Evolutionary conservation across 2,113 vertebrate genomes (phyloP), one percentile per base, ranked within the genome.

Genomic region (Cygnus atratus): DNA sequence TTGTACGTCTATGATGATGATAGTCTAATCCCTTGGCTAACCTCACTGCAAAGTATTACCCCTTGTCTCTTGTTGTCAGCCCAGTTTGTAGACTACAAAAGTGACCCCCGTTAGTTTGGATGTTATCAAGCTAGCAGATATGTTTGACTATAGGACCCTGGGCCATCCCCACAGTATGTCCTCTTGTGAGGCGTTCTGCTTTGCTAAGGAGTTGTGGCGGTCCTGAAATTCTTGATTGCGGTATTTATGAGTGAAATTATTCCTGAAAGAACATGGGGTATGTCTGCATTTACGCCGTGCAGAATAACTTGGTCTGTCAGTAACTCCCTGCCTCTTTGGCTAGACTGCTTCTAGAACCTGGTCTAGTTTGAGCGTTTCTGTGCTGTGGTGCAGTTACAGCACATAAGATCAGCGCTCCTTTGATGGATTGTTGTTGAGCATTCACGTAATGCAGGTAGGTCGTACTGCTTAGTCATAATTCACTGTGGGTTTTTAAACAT

Each of bases 211-310:
- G 16, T 22, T 58, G 8, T 13, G 9, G 21, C n/a, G 26, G 52
- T 66, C 44, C 37, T 73, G 25, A 54, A 48, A 39, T 77, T 76
- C 35, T 76, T 20, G 5, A 25, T 43, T 50, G 29, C 2, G 0
- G 79, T 72, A 24, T 37, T 77, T 86, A 24, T 0, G 3, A 46
- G 16, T 63, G 10, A 77, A 71, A 35, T 14, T 35, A 31, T 63
- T 90, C 11, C 37, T 55, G n/a, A 74, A 62, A n/a, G 13, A 54
- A 24, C 4, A 12, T 0, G 0, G n/a, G n/a, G 2, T 14, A 55
- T 6, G 37, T 35, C 67, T 93, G 44, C 10, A 0, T 73, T 82
- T 82, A 22, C 19, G 6, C 63, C 52, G 24, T 52, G 26, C 13
- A 31, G 37, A 72, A 29, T 70, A 66, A 37, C 15, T 39, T 20